Evolutionary conservation across 2,113 vertebrate genomes (phyloP).

Genomic region (Melierax canorus): DNA sequence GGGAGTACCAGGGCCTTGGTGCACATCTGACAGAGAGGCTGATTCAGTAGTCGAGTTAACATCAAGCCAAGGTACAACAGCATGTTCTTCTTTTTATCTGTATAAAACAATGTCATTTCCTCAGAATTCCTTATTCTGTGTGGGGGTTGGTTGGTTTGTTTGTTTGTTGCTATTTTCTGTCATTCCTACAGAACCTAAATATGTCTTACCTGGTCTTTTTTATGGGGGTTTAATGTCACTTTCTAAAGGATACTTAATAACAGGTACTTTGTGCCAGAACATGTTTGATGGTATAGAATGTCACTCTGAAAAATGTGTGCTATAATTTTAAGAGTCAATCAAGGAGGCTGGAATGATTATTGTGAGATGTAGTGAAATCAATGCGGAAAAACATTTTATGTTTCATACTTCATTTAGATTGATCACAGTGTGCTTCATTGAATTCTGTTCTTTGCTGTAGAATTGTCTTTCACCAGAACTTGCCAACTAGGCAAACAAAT

Average conservation of each 20-base stretch:
- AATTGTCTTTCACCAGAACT: not conserved
- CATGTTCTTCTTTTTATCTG: not conserved
- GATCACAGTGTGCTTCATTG: not conserved
- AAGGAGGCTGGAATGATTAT: conserved; percentile 34
- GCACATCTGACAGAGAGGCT: not conserved
- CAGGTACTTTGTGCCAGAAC: not conserved
- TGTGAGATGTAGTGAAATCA: conserved; percentile 37
- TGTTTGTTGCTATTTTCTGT: not conserved
- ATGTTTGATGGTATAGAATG: not conserved
- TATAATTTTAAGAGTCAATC: conserved; percentile 30
- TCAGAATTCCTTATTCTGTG: not conserved
- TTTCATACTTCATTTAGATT: conserved; percentile 35
- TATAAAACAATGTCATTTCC: not conserved
- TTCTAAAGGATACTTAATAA: not conserved
- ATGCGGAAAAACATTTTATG: not conserved
- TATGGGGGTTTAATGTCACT: not conserved
- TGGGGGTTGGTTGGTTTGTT: not conserved
- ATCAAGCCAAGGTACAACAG: not conserved
- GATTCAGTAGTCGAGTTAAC: not conserved
- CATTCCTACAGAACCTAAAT: not conserved
- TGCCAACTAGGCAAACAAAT: not conserved
- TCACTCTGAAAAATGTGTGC: conserved; percentile 7
- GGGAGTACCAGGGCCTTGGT: not conserved
- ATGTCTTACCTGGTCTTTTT: not conserved
- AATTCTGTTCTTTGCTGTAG: not conserved